Percentiles rank a stretch among this genome's conserved stretches.
phyloP scores from a whole-genome alignment of 2,888 invertebrate species.

The Hedychridium roseum region DNA sequence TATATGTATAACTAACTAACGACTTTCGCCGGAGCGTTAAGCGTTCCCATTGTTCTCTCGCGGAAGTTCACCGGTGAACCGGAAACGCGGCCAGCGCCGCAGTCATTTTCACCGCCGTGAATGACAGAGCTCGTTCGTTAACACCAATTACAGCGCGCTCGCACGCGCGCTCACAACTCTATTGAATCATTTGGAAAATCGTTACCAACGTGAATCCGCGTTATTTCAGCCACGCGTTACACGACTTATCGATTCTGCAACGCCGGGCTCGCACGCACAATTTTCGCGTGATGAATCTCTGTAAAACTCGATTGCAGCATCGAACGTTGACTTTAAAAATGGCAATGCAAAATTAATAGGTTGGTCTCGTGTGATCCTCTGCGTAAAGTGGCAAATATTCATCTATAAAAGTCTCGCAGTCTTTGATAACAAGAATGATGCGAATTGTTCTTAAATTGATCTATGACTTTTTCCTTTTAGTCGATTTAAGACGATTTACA shows the following conservation, averaged over 20 bases:
- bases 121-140: conserved; percentile 45
- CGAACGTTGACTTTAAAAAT: no score
- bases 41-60: conserved; percentile 44
- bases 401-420: no score
- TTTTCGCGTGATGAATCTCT: no score
- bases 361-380: no score
- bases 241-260: conserved; percentile 6
- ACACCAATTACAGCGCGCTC: conserved; percentile 38
- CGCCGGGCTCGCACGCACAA: conserved; percentile 4
- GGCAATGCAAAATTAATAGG: no score
- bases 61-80: conserved; percentile 42
- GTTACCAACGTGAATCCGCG: conserved; percentile 35
- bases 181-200: conserved; percentile 41
- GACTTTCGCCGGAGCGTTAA: conserved; percentile 46
- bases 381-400: no score
- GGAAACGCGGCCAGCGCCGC: conserved; percentile 41
- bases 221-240: conserved; percentile 25
- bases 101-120: conserved; percentile 42
- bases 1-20: conserved; percentile 38
- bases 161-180: conserved; percentile 10
- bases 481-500: no score
- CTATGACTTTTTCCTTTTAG: no score
- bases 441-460: no score
- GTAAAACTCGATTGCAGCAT: no score
- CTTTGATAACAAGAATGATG: no score